A percentile compares a stretch with the other conserved stretches of the same genome.
phyloP scores from a whole-genome alignment of 2,888 invertebrate genomes.

The Stomorhina lunata region DNA sequence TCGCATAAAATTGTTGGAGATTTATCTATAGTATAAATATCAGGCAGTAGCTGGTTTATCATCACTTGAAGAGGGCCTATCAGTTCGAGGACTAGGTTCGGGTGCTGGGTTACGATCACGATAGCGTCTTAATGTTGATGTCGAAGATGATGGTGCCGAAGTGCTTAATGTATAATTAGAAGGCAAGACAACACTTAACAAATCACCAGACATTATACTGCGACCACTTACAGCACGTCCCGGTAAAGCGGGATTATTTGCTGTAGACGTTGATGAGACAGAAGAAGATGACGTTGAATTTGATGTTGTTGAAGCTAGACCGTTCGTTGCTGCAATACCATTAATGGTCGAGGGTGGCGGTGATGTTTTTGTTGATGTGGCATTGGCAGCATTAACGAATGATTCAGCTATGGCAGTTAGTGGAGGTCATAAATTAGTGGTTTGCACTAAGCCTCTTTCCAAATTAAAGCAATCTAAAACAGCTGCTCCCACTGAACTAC shows the following conservation, averaged over 20 bases:
- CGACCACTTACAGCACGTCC: conserved; percentile 72
- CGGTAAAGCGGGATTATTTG: conserved; percentile 72
- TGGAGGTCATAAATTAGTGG: conserved; percentile 80
- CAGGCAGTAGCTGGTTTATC: conserved; percentile 74
- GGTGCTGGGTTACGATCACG: conserved; percentile 64
- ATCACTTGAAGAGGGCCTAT: conserved; percentile 57
- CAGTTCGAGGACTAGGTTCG: conserved; percentile 49
- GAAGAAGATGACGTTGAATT: conserved; percentile 60
- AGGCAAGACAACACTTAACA: conserved; percentile 63
- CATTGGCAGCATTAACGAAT: conserved; percentile 71
- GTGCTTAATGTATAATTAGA: conserved; percentile 72
- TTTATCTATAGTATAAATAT: conserved; percentile 68
- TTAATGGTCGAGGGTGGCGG: conserved; percentile 62
- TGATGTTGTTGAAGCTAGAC: conserved; percentile 51
- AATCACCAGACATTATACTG: conserved; percentile 66
- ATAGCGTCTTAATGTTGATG: conserved; percentile 74
- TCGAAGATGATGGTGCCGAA: conserved; percentile 76
- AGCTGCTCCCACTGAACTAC: conserved; percentile 85
- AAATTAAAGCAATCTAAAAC: conserved; percentile 84
- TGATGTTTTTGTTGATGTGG: conserved; percentile 66
- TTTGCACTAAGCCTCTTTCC: conserved; percentile 80
- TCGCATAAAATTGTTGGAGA: background rate
- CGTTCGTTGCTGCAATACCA: conserved; percentile 67
- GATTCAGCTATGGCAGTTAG: conserved; percentile 77
- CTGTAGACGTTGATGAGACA: conserved; percentile 42